Evolutionary conservation across 1,140 invertebrate genomes (phyloP), one percentile per base, ranked within the genome.

Genomic region (Rhagoletis zephyria): DNA sequence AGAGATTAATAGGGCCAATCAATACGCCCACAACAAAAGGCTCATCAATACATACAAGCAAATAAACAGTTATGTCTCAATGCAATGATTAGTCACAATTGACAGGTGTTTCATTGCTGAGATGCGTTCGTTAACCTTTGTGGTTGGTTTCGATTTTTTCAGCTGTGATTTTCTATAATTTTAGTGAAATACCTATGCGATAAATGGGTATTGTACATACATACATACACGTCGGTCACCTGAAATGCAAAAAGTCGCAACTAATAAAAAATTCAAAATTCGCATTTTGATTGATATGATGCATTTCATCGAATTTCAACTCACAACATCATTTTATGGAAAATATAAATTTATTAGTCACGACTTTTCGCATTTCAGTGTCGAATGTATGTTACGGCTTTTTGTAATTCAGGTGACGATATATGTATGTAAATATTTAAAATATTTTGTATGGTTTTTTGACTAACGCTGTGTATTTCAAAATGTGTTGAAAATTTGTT

Each of bases 51-150:
- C 30, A 81, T n/a, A 63, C 12, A 63, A 63, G 12, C 5, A n/a
- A 81, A 51, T 56, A 45, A 56, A 81, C 45, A 1, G 10, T 19
- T 59, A 14, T 56, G 45, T n/a, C 19, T 81, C n/a, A 81, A 56
- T n/a, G 30, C 48, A n/a, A 30, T 81, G 45, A 81, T 59, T 30
- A 81, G 74, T 59, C 74, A 81, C 74, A 81, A 81, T 19, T 14
- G 19, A 56, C 74, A 81, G 67, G 12, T 74, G 67, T 48, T 81
- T 81, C 74, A 10, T 10, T 2, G 7, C 19, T 81, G 74, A 56
- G 12, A 51, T 2, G 0, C 51, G 74, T 51, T 81, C 74, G 19
- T 48, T 81, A 56, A 81, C 74, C 74, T 16, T n/a, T 30, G 56
- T 56, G 10, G 30, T 67, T 30, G 64, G 7, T 56, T 16, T 19